These are phyloP conservation scores for Macaria liturata DNA, from an alignment of 2,888 invertebrate species.

Conservation along the genomic window DNA sequence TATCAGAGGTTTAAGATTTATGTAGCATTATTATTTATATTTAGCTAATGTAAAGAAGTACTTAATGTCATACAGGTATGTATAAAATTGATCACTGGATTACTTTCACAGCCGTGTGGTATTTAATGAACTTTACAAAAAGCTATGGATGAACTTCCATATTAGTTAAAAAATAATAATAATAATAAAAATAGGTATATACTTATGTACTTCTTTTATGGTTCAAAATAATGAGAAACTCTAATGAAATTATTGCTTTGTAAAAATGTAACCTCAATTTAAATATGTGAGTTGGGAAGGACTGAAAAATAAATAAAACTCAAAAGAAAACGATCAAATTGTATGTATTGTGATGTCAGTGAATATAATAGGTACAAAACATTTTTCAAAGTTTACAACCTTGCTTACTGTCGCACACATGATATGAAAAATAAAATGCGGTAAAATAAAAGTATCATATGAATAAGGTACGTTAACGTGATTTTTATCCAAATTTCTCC, in stretches of 20 bases:
- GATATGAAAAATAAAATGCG: conserved; percentile 32
- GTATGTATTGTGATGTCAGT: conserved; percentile 63
- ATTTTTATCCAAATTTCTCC: conserved; percentile 20
- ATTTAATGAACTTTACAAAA: conserved; percentile 52
- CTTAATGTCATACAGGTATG: too few species aligned
- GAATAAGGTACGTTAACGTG: conserved; percentile 32
- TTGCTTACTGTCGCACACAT: conserved; percentile 47
- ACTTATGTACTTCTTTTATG: too few species aligned
- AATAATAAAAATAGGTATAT: too few species aligned
- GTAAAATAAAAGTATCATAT: conserved; percentile 39
- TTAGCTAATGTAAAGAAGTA: conserved; percentile 8
- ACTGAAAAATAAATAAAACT: conserved; percentile 59
- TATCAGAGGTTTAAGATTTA: too few species aligned
- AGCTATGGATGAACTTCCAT: too few species aligned
- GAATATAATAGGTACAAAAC: conserved; percentile 29
- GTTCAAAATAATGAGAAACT: too few species aligned
- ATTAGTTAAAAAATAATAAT: too few species aligned
- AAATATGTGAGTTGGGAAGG: not conserved
- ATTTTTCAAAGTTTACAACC: conserved; percentile 28
- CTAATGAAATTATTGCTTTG: too few species aligned
- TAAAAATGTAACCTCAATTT: too few species aligned
- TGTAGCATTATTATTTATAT: too few species aligned
- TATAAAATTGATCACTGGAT: conserved; percentile 59
- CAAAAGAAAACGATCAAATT: conserved; percentile 62
- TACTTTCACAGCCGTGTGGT: conserved; percentile 60